Evolutionary conservation across 2,888 invertebrate genomes (phyloP), one percentile per base, ranked within the genome.

Genomic region (Leptinotarsa juncta): DNA sequence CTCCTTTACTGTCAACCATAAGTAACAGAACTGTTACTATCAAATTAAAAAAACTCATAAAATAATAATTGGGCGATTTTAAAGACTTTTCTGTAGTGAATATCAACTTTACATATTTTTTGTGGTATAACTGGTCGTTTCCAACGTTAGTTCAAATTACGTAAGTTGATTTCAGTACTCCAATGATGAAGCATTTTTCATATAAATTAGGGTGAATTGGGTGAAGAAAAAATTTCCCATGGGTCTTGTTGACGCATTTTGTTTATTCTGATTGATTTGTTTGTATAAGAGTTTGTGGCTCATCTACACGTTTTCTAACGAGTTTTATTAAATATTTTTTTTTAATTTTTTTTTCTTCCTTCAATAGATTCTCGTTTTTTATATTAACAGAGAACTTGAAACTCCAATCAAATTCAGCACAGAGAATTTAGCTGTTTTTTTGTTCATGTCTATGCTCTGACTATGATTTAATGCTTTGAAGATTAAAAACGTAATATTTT

Each of bases 131-230:
- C 16, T 62, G 62, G 16, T 62, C 7, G n/a, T 12, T 16, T 62
- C 12, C 62, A 62, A 32, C 62, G 32, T 26, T 62, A 62, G 32
- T 42, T 10, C 42, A 62, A 62, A 62, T 62, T 42, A 62, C 32
- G 62, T 62, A n/a, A 62, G 62, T 62, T 32, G 42, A 62, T 32
- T 32, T n/a, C 3, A 42, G 3, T 62, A 18, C 7, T 42, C 1
- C 62, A 62, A 62, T 62, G 62, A 62, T 62, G 0, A 32, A 42
- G 42, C 55, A 70, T 14, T 57, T 57, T 23, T 57, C 18, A n/a
- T n/a, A 51, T 16, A 51, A 51, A 51, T 16, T 51, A n/a, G 51
- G 51, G 51, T 51, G 51, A 51, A 51, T 51, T 51, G 4, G 5
- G n/a, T 2, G 1, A 51, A 51, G 51, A n/a, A 16, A 50, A 51